These are phyloP conservation scores for Trichopoda pennipes DNA, from an alignment of 2,888 invertebrate species.

Conservation along the genomic window DNA sequence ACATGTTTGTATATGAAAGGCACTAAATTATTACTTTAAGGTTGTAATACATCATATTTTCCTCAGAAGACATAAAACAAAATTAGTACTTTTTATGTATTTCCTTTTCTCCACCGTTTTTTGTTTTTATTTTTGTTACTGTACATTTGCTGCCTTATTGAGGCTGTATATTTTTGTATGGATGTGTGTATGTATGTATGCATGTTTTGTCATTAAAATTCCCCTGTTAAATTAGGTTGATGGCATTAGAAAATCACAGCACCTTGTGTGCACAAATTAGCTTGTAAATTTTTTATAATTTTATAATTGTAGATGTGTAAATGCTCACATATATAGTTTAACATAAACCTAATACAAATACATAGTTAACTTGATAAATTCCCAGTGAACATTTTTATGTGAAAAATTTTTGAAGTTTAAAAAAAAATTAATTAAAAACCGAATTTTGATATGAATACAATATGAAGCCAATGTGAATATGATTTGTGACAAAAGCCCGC, in stretches of 20 bases:
- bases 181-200: slow-evolving; percentile 20
- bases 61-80: slow-evolving; percentile 7
- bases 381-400: no score
- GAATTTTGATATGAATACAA: no score
- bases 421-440: no score
- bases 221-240: slow-evolving; percentile 69
- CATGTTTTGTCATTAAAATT: slow-evolving; percentile 64
- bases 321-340: not conserved
- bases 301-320: slow-evolving; percentile 11
- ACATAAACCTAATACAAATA: not conserved
- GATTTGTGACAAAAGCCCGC: no score
- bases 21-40: slow-evolving; percentile 58
- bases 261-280: slow-evolving; percentile 66
- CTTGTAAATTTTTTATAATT: slow-evolving; percentile 61
- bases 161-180: not conserved
- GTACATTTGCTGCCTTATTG: not conserved
- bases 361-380: not conserved
- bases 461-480: no score
- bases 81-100: slow-evolving; percentile 26
- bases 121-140: not conserved
- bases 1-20: not conserved
- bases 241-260: slow-evolving; percentile 69
- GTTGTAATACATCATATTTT: slow-evolving; percentile 52
- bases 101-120: not conserved
- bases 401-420: no score